phyloP scores from a whole-genome alignment of 2,888 invertebrate genomes.

The Dasypogon diadema region DNA sequence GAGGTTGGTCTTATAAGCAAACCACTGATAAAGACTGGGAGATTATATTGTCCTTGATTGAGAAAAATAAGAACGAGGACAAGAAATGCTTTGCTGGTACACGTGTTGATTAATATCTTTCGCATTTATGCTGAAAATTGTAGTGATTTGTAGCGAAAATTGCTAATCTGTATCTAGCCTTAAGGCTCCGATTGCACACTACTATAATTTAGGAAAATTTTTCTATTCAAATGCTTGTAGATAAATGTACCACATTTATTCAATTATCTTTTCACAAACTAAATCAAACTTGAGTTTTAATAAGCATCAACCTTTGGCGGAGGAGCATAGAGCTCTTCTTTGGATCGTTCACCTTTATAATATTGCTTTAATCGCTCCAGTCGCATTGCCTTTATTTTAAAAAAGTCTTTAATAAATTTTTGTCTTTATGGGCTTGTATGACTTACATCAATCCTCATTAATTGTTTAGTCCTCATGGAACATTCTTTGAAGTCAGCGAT shows the following conservation, averaged over 20 bases:
- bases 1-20: slow-evolving; percentile 3
- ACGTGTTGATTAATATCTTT: too few species aligned
- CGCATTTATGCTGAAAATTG: too few species aligned
- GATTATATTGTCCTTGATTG: not conserved
- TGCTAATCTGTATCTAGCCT: not conserved
- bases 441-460: slow-evolving; percentile 72
- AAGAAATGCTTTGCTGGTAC: not conserved
- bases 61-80: not conserved
- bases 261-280: too few species aligned
- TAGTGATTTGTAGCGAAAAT: not conserved
- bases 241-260: too few species aligned
- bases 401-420: slow-evolving; percentile 3
- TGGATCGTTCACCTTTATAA: slow-evolving; percentile 71
- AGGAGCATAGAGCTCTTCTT: slow-evolving; percentile 71
- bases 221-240: too few species aligned
- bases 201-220: not conserved
- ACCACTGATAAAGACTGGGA: slow-evolving; percentile 16
- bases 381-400: slow-evolving; percentile 71
- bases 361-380: slow-evolving; percentile 75
- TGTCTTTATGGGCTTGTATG: too few species aligned
- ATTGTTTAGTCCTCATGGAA: slow-evolving; percentile 72
- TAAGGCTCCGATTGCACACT: not conserved
- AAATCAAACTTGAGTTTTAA: too few species aligned
- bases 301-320: slow-evolving; percentile 73
- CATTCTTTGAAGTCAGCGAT: slow-evolving; percentile 82